Percentiles rank a stretch among this genome's conserved stretches.
phyloP scores from a whole-genome alignment of 1,140 invertebrate genomes.

The Telenomus remus region DNA sequence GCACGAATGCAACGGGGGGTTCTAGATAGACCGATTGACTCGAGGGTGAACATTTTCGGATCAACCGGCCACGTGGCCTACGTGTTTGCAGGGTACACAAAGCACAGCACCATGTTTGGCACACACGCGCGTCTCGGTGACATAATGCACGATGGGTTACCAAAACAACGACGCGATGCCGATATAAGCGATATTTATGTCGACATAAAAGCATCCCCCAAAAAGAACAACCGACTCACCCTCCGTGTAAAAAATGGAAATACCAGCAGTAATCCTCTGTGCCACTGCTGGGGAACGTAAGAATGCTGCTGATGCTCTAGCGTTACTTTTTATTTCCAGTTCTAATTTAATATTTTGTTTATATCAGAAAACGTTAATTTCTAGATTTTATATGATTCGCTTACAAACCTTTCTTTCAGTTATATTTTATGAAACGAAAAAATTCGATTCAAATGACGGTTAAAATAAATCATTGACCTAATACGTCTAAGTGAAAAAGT shows the following conservation, averaged over 20 bases:
- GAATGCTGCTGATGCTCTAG: neutral
- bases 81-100: conserved; percentile 74
- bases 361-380: too few relatives aligned
- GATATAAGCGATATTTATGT: conserved; percentile 76
- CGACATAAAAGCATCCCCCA: conserved; percentile 72
- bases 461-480: too few relatives aligned
- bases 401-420: too few relatives aligned
- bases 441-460: too few relatives aligned
- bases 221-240: conserved; percentile 68
- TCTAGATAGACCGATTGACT: conserved; percentile 47
- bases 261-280: conserved; percentile 31
- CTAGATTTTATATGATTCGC: too few relatives aligned
- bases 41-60: conserved; percentile 56
- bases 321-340: too few relatives aligned
- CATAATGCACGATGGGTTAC: conserved; percentile 74
- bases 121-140: conserved; percentile 66
- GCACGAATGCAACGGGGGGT: conserved; percentile 45
- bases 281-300: conserved; percentile 16
- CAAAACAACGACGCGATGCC: conserved; percentile 73
- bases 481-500: neutral
- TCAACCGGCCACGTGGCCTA: conserved; percentile 69
- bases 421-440: too few relatives aligned
- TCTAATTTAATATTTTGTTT: neutral
- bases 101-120: conserved; percentile 64
- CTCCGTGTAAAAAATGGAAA: conserved; percentile 50